Evolutionary conservation across 2,888 invertebrate genomes (phyloP).

Genomic region (Hydraecia micacea): DNA sequence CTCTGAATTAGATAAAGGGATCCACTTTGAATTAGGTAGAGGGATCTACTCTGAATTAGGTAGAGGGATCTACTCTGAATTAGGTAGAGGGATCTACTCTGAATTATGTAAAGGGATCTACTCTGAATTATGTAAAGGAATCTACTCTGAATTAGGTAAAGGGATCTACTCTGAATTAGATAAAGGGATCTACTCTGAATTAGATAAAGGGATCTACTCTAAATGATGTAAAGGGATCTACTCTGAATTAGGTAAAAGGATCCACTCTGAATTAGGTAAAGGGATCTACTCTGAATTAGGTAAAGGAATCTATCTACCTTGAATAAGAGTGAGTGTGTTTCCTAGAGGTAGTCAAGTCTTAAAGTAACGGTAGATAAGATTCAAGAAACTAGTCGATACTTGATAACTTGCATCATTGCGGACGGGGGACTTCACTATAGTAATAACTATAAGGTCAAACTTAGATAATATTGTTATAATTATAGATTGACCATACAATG

Average conservation of each 20-base stretch:
- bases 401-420: conserved; percentile 3
- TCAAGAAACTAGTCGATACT: neutral
- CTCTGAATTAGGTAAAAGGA: no score
- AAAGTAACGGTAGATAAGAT: neutral
- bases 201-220: no score
- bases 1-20: no score
- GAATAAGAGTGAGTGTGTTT: neutral
- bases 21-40: neutral
- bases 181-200: no score
- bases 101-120: neutral
- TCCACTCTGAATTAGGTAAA: neutral
- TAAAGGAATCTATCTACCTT: neutral
- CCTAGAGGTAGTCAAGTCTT: neutral
- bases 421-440: neutral
- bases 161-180: no score
- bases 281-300: neutral
- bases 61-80: neutral
- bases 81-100: neutral
- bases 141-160: neutral
- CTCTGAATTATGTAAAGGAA: neutral
- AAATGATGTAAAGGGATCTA: no score
- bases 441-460: conserved; percentile 19
- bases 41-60: no score
- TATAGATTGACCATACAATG: conserved; percentile 29
- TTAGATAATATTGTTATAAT: conserved; percentile 43